These are phyloP conservation scores for Axis porcinus DNA, from an alignment of 2,113 vertebrate genomes.

Conservation along the genomic window DNA sequence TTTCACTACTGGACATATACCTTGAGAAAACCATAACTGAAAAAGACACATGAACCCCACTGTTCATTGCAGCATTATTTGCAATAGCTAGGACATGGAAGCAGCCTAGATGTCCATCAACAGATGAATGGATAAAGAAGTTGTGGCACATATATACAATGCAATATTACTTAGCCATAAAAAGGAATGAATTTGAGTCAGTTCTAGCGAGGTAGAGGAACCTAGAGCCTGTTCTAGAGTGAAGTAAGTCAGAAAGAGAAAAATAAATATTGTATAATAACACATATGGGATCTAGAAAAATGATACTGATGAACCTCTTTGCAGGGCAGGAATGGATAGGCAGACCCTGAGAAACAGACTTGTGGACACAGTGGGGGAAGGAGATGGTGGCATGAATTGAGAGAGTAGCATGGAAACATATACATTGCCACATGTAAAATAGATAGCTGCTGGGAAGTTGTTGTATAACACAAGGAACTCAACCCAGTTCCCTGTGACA, in stretches of 20 bases:
- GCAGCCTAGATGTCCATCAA: background rate
- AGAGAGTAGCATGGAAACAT: background rate
- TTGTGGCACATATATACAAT: background rate
- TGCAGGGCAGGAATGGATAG: background rate
- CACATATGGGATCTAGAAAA: background rate
- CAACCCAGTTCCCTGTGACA: background rate
- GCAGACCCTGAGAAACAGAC: background rate
- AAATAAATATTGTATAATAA: background rate
- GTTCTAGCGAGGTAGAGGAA: background rate
- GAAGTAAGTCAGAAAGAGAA: background rate
- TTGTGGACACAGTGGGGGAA: background rate
- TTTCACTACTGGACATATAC: background rate
- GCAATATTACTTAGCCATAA: background rate
- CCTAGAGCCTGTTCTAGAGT: background rate
- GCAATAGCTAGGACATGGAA: background rate
- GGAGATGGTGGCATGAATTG: rapidly evolving
- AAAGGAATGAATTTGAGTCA: background rate
- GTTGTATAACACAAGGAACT: background rate
- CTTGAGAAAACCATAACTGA: background rate
- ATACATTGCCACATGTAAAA: background rate
- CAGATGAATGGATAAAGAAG: background rate
- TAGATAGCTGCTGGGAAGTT: background rate
- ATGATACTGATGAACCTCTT: background rate
- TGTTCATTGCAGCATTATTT: background rate
- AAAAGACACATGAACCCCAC: background rate